These are phyloP conservation scores for Gobiocypris rarus DNA, from an alignment of 2,113 vertebrate species.

Conservation along the genomic window DNA sequence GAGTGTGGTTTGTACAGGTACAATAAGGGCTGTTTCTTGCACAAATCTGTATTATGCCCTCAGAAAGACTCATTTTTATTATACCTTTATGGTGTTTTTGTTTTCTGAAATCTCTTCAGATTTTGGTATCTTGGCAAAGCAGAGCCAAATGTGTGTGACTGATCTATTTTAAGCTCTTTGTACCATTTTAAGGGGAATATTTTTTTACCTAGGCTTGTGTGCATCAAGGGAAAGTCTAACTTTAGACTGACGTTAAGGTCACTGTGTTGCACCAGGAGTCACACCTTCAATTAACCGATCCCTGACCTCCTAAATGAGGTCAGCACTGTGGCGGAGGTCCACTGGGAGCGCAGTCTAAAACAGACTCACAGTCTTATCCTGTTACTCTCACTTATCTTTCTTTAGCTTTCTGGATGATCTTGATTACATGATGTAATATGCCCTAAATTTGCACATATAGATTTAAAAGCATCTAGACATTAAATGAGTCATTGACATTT, in stretches of 20 bases:
- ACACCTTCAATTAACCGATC: slow-evolving; percentile 52
- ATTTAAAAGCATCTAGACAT: slow-evolving; percentile 13
- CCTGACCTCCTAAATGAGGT: slow-evolving; percentile 56
- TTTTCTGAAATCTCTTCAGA: slow-evolving; percentile 11
- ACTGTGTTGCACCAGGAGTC: slow-evolving; percentile 30
- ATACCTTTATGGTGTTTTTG: not conserved
- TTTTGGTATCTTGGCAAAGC: slow-evolving; percentile 2
- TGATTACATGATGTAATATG: slow-evolving; percentile 30
- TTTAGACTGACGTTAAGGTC: slow-evolving; percentile 48
- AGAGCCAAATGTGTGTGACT: not conserved
- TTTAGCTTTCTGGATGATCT: slow-evolving; percentile 44
- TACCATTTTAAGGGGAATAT: slow-evolving; percentile 21
- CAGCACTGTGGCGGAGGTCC: slow-evolving; percentile 20
- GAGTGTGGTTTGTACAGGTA: not conserved
- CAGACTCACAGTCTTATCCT: not conserved
- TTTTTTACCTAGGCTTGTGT: slow-evolving; percentile 26
- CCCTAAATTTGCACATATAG: slow-evolving; percentile 36
- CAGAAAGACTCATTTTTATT: not conserved
- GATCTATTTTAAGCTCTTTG: slow-evolving; percentile 39
- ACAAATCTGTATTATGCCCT: not conserved
- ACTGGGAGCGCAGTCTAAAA: slow-evolving; percentile 47
- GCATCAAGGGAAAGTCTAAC: slow-evolving; percentile 44
- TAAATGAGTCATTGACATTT: not conserved
- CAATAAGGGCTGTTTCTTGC: not conserved
- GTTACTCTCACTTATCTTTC: not conserved